Evolutionary conservation across 2,797 vertebrate species (phyloP), one percentile per base, ranked within the genome.

Genomic region (Pygocentrus nattereri): DNA sequence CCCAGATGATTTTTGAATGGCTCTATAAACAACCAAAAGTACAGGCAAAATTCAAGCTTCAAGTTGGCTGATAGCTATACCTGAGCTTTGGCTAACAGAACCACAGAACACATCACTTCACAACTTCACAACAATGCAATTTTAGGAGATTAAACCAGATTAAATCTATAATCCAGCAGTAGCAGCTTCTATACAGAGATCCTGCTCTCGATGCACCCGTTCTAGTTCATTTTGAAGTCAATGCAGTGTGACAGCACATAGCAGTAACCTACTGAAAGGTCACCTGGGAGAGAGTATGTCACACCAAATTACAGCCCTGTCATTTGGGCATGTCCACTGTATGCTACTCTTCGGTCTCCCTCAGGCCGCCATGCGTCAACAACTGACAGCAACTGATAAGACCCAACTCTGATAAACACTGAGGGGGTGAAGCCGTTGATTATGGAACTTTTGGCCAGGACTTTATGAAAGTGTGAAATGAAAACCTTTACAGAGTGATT

Each of bases 261-360:
- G 61, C 21, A 49, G 61, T 62, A 65, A 68, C 83, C 83, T 82
- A 77, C 41, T 85, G 64, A 74, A 67, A 82, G 79, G 71, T 85
- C 80, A 79, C 58, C 41, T 52, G 50, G 77, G 67, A 81, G 75
- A 76, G 54, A 41, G 58, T 59, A 70, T 78, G 79, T 85, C 79
- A 79, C 65, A 79, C 47, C 15, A 23, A 73, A 85, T 85, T 85
- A 76, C 71, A 75, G 74, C 64, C 76, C 64, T 65, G 79, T 68
- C 70, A 82, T 79, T 81, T 75, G 54, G 79, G 27, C 83, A 76
- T 81, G 79, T 67, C 79, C 71, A 31, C 70, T 82, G 44, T 78
- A 81, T 74, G 56, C 79, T 70, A 70, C 81, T 84, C 75, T 62
- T 74, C 54, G 59, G 25, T 72, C 69, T 67, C 76, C 83, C 49